Percentiles rank a stretch among this genome's conserved stretches.
Conservation (phyloP, 2,888 invertebrate genomes). For the Eristalinus sepulchralis region DNA sequence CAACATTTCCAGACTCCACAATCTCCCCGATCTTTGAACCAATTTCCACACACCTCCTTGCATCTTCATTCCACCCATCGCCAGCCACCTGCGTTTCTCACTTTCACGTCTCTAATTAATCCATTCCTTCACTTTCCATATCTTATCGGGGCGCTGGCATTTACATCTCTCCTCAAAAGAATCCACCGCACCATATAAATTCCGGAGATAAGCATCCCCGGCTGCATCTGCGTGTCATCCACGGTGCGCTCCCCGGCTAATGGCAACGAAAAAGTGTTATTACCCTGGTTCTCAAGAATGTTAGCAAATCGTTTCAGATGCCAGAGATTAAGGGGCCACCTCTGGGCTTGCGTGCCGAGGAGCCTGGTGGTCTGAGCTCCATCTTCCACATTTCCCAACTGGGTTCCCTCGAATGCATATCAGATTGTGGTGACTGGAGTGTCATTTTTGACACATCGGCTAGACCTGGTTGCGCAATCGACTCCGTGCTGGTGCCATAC, state of each 20-base stretch:
- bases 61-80: not conserved
- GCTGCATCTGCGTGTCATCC: not conserved
- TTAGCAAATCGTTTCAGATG: conserved; percentile 57
- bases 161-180: conserved; percentile 48
- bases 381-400: not conserved
- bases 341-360: conserved; percentile 5
- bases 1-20: too few species aligned
- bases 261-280: conserved; percentile 33
- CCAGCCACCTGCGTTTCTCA: not conserved
- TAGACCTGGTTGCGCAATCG: not conserved
- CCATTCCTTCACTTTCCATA: conserved; percentile 36
- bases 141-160: conserved; percentile 52
- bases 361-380: not conserved
- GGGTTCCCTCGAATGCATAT: not conserved
- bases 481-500: not conserved
- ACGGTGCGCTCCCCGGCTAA: conserved; percentile 20
- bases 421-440: not conserved
- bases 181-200: conserved; percentile 35
- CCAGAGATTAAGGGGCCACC: conserved; percentile 27
- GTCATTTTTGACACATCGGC: too few species aligned
- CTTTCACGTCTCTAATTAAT: conserved; percentile 54
- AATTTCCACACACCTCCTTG: not conserved
- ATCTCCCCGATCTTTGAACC: not conserved
- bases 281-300: conserved; percentile 38
- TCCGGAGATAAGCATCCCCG: conserved; percentile 48